Conservation (phyloP, 1,140 invertebrate genomes). For the Anastrepha obliqua region DNA sequence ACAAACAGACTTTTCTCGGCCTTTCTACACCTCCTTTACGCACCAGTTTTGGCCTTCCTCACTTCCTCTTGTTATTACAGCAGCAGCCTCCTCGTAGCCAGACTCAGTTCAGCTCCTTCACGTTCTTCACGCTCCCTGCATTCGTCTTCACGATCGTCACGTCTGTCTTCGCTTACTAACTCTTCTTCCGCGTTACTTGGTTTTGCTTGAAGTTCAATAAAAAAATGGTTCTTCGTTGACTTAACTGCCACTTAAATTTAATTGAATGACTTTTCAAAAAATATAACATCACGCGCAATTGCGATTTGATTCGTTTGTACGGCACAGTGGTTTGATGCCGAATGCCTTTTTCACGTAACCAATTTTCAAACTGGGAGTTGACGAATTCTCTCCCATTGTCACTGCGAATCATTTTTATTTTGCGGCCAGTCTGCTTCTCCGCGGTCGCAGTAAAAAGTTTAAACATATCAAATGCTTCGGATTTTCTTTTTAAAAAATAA, state of each 20-base stretch:
- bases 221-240: background rate
- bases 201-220: conserved; percentile 9
- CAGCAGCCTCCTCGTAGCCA: too few species aligned
- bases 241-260: background rate
- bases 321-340: conserved; percentile 40
- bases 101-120: too few species aligned
- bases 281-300: conserved; percentile 52
- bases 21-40: conserved; percentile 36
- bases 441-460: conserved; percentile 11
- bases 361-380: too few species aligned
- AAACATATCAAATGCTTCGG: conserved; percentile 56
- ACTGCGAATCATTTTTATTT: conserved; percentile 66
- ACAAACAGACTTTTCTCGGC: conserved; percentile 53
- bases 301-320: conserved; percentile 38
- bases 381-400: conserved; percentile 74
- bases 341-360: too few species aligned
- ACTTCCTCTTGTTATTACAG: conserved; percentile 32
- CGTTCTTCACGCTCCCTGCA: background rate
- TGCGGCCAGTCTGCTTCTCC: conserved; percentile 64
- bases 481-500: conserved; percentile 54
- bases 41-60: conserved; percentile 55
- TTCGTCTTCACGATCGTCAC: background rate
- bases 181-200: background rate
- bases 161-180: background rate
- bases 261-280: conserved; percentile 53